phyloP scores from a whole-genome alignment of 2,888 invertebrate species.

The Rhamphomyia laevipes region DNA sequence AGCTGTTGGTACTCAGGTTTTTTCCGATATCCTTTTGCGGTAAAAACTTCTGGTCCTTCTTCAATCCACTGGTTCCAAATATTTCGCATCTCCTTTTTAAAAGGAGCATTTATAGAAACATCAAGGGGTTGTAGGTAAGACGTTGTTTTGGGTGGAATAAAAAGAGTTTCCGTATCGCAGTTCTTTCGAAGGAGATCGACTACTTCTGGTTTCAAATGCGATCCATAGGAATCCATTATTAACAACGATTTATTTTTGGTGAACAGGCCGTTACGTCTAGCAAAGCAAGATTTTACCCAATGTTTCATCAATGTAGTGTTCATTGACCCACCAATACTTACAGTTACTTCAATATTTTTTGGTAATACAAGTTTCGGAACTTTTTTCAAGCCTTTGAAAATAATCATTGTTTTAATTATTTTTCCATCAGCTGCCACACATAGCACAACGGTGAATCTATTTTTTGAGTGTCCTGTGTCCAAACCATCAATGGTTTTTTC shows the following conservation, averaged over 20 bases:
- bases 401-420: too few species aligned
- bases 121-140: conserved; percentile 1
- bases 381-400: too few species aligned
- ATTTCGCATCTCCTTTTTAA: not conserved
- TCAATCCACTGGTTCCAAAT: not conserved
- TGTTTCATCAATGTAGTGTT: not conserved
- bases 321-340: not conserved
- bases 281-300: not conserved
- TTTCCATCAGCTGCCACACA: not conserved
- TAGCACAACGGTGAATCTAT: too few species aligned
- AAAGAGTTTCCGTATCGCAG: not conserved
- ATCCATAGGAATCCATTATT: not conserved
- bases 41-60: not conserved
- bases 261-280: not conserved
- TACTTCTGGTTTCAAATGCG: not conserved
- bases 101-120: not conserved
- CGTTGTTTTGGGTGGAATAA: not conserved
- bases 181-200: not conserved
- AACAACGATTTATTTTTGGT: not conserved
- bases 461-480: too few species aligned
- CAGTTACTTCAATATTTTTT: not conserved
- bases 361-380: too few species aligned
- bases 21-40: not conserved
- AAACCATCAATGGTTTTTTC: not conserved
- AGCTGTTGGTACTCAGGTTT: not conserved